Percentiles rank a stretch among this genome's conserved stretches.
These are phyloP conservation scores for Anableps anableps DNA, from an alignment of 2,797 vertebrate species.

Conservation along the genomic window DNA sequence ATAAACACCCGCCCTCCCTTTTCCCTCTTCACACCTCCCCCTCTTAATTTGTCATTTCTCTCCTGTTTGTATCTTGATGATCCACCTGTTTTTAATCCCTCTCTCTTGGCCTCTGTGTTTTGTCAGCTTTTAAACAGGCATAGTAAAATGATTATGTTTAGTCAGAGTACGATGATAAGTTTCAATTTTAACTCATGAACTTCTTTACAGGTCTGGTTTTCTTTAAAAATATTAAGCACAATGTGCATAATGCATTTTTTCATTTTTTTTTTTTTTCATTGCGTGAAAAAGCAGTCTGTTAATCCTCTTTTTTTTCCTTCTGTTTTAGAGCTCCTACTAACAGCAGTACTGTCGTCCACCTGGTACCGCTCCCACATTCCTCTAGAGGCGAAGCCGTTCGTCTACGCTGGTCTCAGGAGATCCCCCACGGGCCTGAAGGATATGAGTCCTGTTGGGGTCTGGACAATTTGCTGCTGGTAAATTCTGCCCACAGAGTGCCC, in stretches of 20 bases:
- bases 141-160: constrained; percentile 12
- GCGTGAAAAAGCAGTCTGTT: background rate
- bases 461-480: constrained; percentile 94
- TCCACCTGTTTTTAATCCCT: constrained; percentile 53
- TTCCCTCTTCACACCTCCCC: constrained; percentile 64
- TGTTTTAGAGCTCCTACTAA: constrained; percentile 91
- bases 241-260: background rate
- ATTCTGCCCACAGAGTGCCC: constrained; percentile 88
- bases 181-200: background rate
- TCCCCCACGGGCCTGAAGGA: constrained; percentile 85
- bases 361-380: constrained; percentile 88
- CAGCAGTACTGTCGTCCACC: constrained; percentile 92
- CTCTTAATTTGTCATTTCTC: constrained; percentile 65
- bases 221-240: background rate
- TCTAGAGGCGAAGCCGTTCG: constrained; percentile 86
- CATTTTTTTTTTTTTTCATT: background rate
- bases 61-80: constrained; percentile 50
- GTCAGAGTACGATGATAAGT: too few relatives aligned
- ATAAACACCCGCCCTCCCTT: constrained; percentile 52
- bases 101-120: constrained; percentile 30
- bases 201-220: background rate
- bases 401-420: constrained; percentile 94
- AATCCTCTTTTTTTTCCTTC: background rate
- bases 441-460: constrained; percentile 98
- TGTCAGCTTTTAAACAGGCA: constrained; percentile 27